Evolutionary conservation across 2,113 vertebrate genomes (phyloP).

Genomic region (Saccopteryx leptura): DNA sequence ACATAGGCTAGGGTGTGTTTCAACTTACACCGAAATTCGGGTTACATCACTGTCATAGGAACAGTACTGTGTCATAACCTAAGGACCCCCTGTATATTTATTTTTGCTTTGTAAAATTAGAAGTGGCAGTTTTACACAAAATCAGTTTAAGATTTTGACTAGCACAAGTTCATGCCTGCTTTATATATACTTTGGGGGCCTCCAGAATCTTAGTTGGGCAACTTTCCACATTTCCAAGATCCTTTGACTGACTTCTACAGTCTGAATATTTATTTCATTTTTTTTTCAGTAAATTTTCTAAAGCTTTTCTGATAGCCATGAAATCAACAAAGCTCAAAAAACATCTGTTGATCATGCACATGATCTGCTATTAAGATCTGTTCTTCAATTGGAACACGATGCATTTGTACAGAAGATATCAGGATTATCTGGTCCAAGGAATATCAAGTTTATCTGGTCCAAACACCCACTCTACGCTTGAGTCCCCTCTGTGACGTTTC

Average conservation of each 20-base stretch:
- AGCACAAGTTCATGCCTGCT: not conserved
- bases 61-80: too few relatives aligned
- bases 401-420: not conserved
- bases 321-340: conserved; percentile 18
- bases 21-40: too few relatives aligned
- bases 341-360: not conserved
- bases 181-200: not conserved
- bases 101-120: conserved; percentile 53
- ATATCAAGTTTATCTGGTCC: not conserved
- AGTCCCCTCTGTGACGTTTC: not conserved
- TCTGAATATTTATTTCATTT: conserved; percentile 6
- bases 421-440: not conserved
- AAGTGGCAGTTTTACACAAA: not conserved
- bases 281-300: conserved; percentile 14
- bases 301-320: not conserved
- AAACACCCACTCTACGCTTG: not conserved
- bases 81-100: not conserved
- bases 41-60: too few relatives aligned
- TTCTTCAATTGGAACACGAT: not conserved
- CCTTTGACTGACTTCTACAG: not conserved
- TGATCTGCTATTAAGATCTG: not conserved
- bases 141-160: not conserved
- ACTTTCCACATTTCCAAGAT: not conserved
- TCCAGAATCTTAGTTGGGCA: not conserved
- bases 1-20: too few relatives aligned